Conservation (phyloP, 2,113 vertebrate genomes). For the Megaceryle maxima region DNA sequence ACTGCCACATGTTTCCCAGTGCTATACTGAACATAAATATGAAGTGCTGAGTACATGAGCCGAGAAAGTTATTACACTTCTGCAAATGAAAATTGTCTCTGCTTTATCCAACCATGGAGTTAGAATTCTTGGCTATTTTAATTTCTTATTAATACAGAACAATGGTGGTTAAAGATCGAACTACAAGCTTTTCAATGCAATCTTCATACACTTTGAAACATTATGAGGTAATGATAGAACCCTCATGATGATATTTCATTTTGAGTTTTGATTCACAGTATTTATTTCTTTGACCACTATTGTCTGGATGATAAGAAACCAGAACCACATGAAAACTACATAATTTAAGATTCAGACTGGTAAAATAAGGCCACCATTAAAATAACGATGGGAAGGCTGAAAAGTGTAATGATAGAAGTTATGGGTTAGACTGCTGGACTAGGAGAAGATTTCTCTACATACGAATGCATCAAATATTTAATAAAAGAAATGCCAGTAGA, state of each 20-base stretch:
- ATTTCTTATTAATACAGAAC: background rate
- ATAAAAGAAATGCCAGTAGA: background rate
- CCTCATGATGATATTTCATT: background rate
- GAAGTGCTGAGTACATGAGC: background rate
- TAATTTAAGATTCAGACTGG: background rate
- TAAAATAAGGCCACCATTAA: background rate
- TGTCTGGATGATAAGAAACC: slow-evolving; percentile 9
- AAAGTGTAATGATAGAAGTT: background rate
- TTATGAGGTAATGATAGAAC: background rate
- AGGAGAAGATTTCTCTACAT: background rate
- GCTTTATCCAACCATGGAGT: background rate
- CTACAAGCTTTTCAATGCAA: background rate
- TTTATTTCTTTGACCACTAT: background rate
- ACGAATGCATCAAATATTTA: background rate
- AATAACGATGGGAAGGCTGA: background rate
- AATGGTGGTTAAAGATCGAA: background rate
- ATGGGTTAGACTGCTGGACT: background rate
- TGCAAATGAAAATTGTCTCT: background rate
- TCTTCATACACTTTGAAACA: background rate
- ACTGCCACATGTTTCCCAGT: background rate
- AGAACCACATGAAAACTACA: background rate
- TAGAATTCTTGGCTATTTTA: background rate
- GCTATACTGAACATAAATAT: background rate
- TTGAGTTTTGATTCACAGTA: slow-evolving; percentile 10
- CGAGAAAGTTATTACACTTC: background rate